Evolutionary conservation across 2,113 vertebrate species (phyloP).

Genomic region (Cyanoliseus patagonus): DNA sequence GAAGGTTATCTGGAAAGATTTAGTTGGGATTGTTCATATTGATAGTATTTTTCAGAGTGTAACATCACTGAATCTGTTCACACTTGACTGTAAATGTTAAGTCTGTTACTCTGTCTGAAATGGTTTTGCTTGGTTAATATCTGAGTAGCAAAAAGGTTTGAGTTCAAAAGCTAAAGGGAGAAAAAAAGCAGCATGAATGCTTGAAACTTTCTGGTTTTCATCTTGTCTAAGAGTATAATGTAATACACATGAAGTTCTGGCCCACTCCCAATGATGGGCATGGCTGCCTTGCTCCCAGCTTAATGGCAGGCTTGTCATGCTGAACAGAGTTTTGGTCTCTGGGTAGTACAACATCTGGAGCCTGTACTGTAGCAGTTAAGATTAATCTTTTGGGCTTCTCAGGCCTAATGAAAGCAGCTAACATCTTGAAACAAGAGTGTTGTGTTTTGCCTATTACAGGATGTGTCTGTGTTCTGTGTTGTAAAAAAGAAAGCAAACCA

Average conservation of each 20-base stretch:
- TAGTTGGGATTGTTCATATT: background rate
- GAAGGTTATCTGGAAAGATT: background rate
- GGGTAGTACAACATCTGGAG: background rate
- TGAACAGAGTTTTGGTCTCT: background rate
- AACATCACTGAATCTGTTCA: background rate
- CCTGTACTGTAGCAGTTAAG: background rate
- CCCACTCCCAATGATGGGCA: fast-evolving
- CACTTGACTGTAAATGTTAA: background rate
- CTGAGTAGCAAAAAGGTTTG: background rate
- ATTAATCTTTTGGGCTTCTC: background rate
- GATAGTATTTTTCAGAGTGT: background rate
- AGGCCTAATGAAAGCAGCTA: background rate
- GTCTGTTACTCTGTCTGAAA: background rate
- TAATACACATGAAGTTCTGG: fast-evolving
- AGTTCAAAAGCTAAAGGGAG: background rate
- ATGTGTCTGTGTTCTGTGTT: background rate
- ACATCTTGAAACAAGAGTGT: fast-evolving
- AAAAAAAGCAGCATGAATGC: fast-evolving
- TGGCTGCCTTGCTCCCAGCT: background rate
- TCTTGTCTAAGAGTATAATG: background rate
- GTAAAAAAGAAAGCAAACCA: background rate
- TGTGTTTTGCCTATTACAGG: background rate
- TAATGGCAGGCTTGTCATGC: background rate
- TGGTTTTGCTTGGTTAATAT: background rate
- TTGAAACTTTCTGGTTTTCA: background rate